Base-by-base conservation (phyloP, 2,797 vertebrate species). In the Loriculus beryllinus region DNA sequence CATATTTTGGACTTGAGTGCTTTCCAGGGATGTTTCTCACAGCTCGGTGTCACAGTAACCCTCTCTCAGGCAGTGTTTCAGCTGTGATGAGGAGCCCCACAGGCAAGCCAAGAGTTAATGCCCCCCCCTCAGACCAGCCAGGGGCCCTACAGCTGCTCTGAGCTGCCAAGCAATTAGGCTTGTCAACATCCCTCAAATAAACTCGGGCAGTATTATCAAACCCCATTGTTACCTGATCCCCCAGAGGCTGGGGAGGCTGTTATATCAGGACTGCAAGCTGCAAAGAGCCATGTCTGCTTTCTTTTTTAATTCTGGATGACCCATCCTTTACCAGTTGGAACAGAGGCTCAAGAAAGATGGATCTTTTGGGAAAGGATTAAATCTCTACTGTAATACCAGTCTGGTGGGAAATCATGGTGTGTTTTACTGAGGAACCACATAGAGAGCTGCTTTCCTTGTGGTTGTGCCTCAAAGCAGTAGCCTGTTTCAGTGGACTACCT, bases 171-270 rank as follows among this genome's bases (percentile, higher is more conserved):
- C 93, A 96, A 96, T 96, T 97, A 96, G 96, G 96, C 95, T 96
- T 97, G 96, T 96, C 96, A 97, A 95, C 96, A 97, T 96, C 92
- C 92, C 91, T 97, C 95, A 96, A 94, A 97, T 93, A 97, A 97
- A 96, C 95, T 96, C 92, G 19, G 8, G 89, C 95, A 96, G 93
- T 94, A 96, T 96, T 95, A 95, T 96, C 96, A 95, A 95, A 97
- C 91, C 89, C 95, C 93, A 97, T 97, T 96, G 95, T 97, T 96
- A 96, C 95, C 95, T 96, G 95, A 95, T 97, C 82, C 95, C 91
- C 92, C 52, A 82, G 95, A 86, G 96, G 80, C 95, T 52, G 70
- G 45, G 63, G 82, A 95, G 71, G 95, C 93, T 95, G 86, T 93
- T 94, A 57, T 92, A 77, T 92, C 93, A 92, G 91, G 67, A 49